Conservation (phyloP, 2,113 vertebrate genomes). For the Apodemus sylvaticus region DNA sequence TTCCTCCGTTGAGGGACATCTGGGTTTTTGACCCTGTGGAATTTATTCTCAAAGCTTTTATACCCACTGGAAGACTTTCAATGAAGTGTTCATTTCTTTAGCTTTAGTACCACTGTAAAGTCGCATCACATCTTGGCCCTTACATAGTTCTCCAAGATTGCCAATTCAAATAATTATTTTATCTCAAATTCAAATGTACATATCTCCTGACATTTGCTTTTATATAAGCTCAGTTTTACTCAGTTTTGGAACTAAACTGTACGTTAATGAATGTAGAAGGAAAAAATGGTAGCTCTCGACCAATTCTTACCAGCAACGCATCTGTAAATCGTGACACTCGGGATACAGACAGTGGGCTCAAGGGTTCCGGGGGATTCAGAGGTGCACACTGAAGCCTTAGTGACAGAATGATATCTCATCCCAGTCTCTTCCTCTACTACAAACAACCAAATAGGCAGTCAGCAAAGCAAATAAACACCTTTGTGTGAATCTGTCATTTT, state of each 20-base stretch:
- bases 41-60: not conserved
- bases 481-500: not conserved
- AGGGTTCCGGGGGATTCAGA: not conserved
- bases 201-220: not conserved
- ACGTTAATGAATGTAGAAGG: not conserved
- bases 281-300: not conserved
- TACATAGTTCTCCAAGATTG: not conserved
- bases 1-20: no score
- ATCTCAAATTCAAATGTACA: not conserved
- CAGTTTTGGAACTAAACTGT: not conserved
- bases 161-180: not conserved
- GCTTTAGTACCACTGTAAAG: not conserved
- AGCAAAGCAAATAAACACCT: not conserved
- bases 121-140: not conserved
- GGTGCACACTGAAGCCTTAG: no score
- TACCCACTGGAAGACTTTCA: not conserved
- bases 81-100: not conserved
- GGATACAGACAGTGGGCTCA: not conserved
- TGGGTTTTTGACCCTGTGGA: not conserved
- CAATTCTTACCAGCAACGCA: not conserved
- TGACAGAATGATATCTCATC: not conserved
- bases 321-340: not conserved
- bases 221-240: not conserved
- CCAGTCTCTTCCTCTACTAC: not conserved
- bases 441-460: not conserved